Evolutionary conservation across 2,888 invertebrate species (phyloP), one percentile per base, ranked within the genome.

Genomic region (Sarcophaga subvicina): DNA sequence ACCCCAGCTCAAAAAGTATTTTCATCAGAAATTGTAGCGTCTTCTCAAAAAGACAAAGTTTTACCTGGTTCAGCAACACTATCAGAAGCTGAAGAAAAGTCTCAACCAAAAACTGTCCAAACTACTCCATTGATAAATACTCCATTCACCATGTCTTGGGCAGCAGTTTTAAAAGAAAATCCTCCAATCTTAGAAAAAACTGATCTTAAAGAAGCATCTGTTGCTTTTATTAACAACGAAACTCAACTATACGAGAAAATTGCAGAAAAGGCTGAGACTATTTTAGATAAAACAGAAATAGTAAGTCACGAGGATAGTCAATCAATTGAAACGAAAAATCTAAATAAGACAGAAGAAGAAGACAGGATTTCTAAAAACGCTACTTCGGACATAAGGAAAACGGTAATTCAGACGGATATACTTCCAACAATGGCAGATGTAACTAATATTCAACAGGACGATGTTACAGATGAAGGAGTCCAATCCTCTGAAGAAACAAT

Each of bases 91-190:
- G 2, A 12, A 27, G 25, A 4, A 66, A 27, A 66, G 14, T 4
- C 10, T 17, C 17, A 37, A 17, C 11, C 17, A 2, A 14, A 37
- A 45, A 45, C 6, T 11, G 14, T 17, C n/a, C 0, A 59, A 17
- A n/a, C 6, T 17, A 37, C 37, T 10, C 37, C 66, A 49, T 45
- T 64, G n/a, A 22, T 8, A 54, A 60, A 22, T 45, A 62, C 67
- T 22, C 67, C 47, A n/a, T 12, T 59, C 11, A 62, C 54, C 12
- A n/a, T 79, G 25, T 80, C 86, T 2, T 88, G 88, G 88, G 85
- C 86, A 49, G 37, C 37, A 37, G 37, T 37, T 37, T 37, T 37
- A 37, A 37, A 37, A 37, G 37, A 37, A 37, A 37, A 76, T 4
- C 37, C 73, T 4, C 49, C 73, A 12, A 25, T 5, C 14, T 4